Base-by-base conservation (phyloP, 2,888 invertebrate genomes). In the Congeria kusceri region DNA sequence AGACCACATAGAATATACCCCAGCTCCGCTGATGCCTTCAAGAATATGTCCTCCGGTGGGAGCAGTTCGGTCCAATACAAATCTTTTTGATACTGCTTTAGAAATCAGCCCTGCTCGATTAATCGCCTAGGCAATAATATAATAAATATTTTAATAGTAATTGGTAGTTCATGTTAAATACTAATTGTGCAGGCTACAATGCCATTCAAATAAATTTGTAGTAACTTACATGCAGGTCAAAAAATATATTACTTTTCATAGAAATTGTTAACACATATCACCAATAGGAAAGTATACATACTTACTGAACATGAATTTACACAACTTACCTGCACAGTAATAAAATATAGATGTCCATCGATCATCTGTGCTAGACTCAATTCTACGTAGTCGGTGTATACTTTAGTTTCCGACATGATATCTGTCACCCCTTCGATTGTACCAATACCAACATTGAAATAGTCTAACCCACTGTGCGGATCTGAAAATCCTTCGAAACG, bases 401-500 rank as follows among this genome's bases (percentile, higher is more conserved):
- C 49, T 5, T 25, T 59, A 9, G 15, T 27, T 9, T 27, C 7
- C 0, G 59, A 28, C n/a, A 44, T 28, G 27, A 68, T 44, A 61
- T 66, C 65, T 27, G 32, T 32, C 13, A 25, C 23, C 7, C 25
- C 53, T 20, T 15, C 39, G 27, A 32, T 27, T 7, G 65, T 46
- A 3, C 72, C 72, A 23, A 66, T 23, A 2, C 29, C 61, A 23
- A 66, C 53, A 56, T 73, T 56, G 47, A 61, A 66, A 44, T 66
- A 28, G 9, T 66, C 61, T 11, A 73, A 61, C 18, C 73, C 66
- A 62, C 73, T 73, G n/a, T 73, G 61, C 25, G 32, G 18, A 46
- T 73, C 66, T 13, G 58, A 65, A 87, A n/a, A 86, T 7, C 83
- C 85, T 18, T 69, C 56, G 86, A 39, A 39, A 39, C 11, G 39